Evolutionary conservation across 2,888 invertebrate species (phyloP), one percentile per base, ranked within the genome.

Genomic region (Leptinotarsa peninsularis): DNA sequence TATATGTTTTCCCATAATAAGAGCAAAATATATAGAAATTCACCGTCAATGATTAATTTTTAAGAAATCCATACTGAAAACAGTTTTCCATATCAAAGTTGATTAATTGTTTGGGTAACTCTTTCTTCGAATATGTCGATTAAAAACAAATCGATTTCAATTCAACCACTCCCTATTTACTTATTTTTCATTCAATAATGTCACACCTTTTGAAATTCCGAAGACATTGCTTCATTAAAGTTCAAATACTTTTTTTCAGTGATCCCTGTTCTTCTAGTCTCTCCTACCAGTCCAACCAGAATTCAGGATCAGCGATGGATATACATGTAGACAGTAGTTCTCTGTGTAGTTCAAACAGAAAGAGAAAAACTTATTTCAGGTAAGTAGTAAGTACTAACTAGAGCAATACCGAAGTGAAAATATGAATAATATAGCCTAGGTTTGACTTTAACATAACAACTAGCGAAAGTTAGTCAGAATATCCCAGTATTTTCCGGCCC

Each of bases 341-440:
- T 10, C 75, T 84, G 15, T 83, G 77, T 54, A 76, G 76, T 60
- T 71, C 82, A 56, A 76, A 79, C n/a, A 88, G 89, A 78, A 91
- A 90, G 82, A 85, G 90, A 75, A 91, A 90, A 86, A 85, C 88
- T 56, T 89, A 89, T 58, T 88, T 87, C 81, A 88, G 89, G 91
- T 91, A 86, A 89, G 90, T 90, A 76, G 1, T 15, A n/a, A 13
- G 3, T 17, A n/a, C 4, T 15, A 2, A 15, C 4, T 52, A 17
- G 52, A 52, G 14, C n/a, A 52, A 52, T 52, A 17, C n/a, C 4
- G 17, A 52, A 52, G 4, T 52, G 2, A 17, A 1, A n/a, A 52
- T 52, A 17, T 0, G 52, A 52, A 7, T 13, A 43, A 43, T 43
- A 43, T 43, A 43, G 43, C 43, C 13, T 10, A 43, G 43, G 43